Evolutionary conservation across 2,113 vertebrate genomes (phyloP).

Genomic region (Chamaetylas fuelleborni): DNA sequence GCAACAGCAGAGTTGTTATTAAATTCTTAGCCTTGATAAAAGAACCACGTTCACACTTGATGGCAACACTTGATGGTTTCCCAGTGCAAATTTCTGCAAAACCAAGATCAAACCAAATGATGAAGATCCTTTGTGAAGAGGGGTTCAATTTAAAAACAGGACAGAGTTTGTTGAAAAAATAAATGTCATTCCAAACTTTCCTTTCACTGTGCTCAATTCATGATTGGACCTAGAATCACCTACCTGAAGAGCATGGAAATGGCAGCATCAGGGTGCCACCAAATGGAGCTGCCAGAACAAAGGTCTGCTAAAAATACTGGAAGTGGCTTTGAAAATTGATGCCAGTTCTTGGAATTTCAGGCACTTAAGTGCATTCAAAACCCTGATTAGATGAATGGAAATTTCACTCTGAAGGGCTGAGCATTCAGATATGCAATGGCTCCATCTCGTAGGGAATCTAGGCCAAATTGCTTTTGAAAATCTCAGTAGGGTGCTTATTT

Average conservation of each 20-base stretch:
- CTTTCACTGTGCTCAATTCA: background rate
- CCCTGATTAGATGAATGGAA: constrained; percentile 57
- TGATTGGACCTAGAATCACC: background rate
- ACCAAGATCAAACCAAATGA: background rate
- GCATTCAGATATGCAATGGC: constrained; percentile 37
- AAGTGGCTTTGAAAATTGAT: constrained; percentile 39
- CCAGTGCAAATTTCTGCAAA: background rate
- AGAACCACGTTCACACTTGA: background rate
- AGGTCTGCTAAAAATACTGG: constrained; percentile 57
- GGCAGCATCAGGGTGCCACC: background rate
- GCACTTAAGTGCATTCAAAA: constrained; percentile 35
- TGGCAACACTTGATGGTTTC: background rate
- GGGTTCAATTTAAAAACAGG: background rate
- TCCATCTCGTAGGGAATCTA: constrained; percentile 20
- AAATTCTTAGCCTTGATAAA: background rate
- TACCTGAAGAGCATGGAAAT: background rate
- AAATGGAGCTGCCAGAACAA: constrained; percentile 22
- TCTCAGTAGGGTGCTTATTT: constrained; percentile 48
- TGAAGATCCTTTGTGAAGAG: background rate
- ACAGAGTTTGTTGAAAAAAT: background rate
- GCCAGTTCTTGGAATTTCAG: constrained; percentile 58
- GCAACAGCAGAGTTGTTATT: background rate
- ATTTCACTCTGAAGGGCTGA: constrained; percentile 36
- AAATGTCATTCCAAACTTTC: background rate
- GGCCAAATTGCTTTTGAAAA: constrained; percentile 66